phyloP scores from a whole-genome alignment of 2,888 invertebrate genomes.

The Quadriops clusia region DNA sequence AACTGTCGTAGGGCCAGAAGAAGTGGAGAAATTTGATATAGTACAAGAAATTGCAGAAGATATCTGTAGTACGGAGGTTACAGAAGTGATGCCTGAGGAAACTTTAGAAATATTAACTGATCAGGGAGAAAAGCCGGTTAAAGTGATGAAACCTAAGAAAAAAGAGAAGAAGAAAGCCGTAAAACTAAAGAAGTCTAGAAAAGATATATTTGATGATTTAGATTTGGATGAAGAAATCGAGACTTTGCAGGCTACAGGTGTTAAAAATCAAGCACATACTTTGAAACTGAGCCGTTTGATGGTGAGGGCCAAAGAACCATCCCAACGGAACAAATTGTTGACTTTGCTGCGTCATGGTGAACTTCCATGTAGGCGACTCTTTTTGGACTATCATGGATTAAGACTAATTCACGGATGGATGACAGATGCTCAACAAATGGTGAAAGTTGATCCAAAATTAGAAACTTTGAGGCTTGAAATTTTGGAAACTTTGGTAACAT shows the following conservation, averaged over 20 bases:
- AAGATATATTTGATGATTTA: slow-evolving; percentile 49
- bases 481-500: slow-evolving; percentile 65
- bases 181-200: slow-evolving; percentile 29
- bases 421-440: slow-evolving; percentile 50
- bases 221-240: slow-evolving; percentile 81
- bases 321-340: slow-evolving; percentile 64
- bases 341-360: slow-evolving; percentile 69
- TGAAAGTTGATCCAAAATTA: slow-evolving; percentile 26
- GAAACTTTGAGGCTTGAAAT: slow-evolving; percentile 44
- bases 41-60: slow-evolving; percentile 31
- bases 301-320: slow-evolving; percentile 77
- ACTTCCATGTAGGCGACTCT: slow-evolving; percentile 71
- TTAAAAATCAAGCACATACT: slow-evolving; percentile 84
- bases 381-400: slow-evolving; percentile 88
- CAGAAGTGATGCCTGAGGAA: slow-evolving; percentile 29
- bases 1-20: slow-evolving; percentile 10
- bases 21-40: slow-evolving; percentile 29
- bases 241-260: slow-evolving; percentile 60
- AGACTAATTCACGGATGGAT: slow-evolving; percentile 88
- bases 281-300: slow-evolving; percentile 80
- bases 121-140: slow-evolving; percentile 13
- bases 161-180: slow-evolving; percentile 29
- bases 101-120: slow-evolving; percentile 24
- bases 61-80: slow-evolving; percentile 11
- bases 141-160: slow-evolving; percentile 15